Evolutionary conservation across 2,113 vertebrate species (phyloP).

Genomic region (Psephotus haematonotus): DNA sequence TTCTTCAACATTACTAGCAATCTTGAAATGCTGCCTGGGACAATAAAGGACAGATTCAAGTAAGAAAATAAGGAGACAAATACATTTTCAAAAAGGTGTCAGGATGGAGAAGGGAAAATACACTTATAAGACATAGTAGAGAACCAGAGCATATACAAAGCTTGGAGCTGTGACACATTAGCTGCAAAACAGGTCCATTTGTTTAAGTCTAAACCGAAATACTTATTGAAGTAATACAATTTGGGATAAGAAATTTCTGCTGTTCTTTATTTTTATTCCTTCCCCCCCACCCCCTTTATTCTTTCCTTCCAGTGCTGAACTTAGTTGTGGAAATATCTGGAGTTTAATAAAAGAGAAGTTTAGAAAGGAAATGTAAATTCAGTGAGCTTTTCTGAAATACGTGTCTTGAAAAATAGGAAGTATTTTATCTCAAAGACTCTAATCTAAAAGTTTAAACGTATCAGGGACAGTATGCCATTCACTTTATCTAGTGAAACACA

Average conservation of each 20-base stretch:
- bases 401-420: not conserved
- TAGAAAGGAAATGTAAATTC: not conserved
- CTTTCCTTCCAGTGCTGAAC: not conserved
- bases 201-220: not conserved
- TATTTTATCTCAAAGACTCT: not conserved
- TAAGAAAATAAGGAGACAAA: not conserved
- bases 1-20: not conserved
- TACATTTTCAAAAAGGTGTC: not conserved
- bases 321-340: not conserved
- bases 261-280: not conserved
- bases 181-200: not conserved
- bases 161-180: not conserved
- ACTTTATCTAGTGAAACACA: not conserved
- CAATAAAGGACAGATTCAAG: not conserved
- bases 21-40: not conserved
- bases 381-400: not conserved
- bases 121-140: not conserved
- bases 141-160: not conserved
- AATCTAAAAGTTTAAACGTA: not conserved
- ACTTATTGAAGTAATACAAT: not conserved
- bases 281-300: not conserved
- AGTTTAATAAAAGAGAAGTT: not conserved
- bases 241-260: not conserved
- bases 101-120: not conserved
- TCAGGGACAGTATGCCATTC: not conserved